These are phyloP conservation scores for Aptenodytes forsteri DNA, from an alignment of 2,113 vertebrate genomes.

Conservation along the genomic window DNA sequence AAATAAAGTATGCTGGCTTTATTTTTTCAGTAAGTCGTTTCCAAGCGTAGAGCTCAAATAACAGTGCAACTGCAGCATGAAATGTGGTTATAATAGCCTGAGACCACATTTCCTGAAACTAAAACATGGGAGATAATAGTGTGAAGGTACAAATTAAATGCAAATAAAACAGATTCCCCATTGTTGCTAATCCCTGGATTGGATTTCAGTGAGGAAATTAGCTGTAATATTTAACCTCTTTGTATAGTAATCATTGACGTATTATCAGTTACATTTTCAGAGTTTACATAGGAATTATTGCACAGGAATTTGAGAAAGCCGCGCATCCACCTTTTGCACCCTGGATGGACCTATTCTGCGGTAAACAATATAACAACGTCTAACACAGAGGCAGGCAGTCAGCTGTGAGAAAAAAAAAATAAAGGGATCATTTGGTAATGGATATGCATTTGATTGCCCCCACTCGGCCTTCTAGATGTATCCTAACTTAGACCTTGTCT, in stretches of 20 bases:
- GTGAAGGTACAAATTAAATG: constrained; percentile 85
- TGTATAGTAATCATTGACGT: constrained; percentile 59
- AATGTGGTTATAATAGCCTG: constrained; percentile 80
- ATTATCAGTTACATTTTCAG: constrained; percentile 66
- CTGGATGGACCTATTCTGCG: neutral
- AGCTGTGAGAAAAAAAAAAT: neutral
- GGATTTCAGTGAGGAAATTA: constrained; percentile 74
- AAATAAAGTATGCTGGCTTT: constrained; percentile 78
- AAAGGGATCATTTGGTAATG: neutral
- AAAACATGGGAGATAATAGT: constrained; percentile 77
- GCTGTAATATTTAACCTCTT: constrained; percentile 68
- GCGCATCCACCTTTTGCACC: constrained; percentile 10
- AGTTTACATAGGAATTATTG: constrained; percentile 42
- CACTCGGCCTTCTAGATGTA: neutral
- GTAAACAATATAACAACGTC: constrained; percentile 5
- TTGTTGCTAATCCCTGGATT: constrained; percentile 76
- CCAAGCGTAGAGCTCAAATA: constrained; percentile 76
- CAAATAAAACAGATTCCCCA: constrained; percentile 80
- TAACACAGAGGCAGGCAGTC: neutral
- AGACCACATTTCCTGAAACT: constrained; percentile 80
- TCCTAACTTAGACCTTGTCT: neutral
- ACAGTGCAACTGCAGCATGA: constrained; percentile 76
- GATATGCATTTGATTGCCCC: neutral
- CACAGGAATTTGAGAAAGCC: constrained; percentile 29
- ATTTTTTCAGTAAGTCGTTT: constrained; percentile 76